phyloP scores from a whole-genome alignment of 2,113 vertebrate species.

The Oenanthe melanoleuca region DNA sequence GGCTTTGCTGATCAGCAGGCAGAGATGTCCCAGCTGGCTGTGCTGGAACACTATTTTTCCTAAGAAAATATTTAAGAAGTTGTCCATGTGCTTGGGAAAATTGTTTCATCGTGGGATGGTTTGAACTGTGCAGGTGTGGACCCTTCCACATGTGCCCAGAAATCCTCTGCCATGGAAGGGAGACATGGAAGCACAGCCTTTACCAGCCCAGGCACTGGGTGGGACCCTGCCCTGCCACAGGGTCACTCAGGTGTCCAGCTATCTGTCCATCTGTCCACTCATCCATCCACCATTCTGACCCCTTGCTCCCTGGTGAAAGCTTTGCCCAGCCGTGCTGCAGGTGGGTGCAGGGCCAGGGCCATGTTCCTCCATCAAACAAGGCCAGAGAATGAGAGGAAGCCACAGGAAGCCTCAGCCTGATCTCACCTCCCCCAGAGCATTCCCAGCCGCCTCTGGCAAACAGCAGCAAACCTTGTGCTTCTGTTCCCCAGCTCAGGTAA shows the following conservation, averaged over 20 bases:
- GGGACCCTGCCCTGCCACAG: neutral
- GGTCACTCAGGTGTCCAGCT: neutral
- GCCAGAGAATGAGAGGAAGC: neutral
- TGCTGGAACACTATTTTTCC: neutral
- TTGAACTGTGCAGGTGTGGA: neutral
- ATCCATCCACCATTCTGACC: neutral
- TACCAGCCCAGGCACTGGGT: neutral
- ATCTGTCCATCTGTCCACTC: neutral
- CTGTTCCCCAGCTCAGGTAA: neutral
- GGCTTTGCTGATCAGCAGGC: neutral
- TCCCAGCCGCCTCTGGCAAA: neutral
- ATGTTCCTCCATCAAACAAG: neutral
- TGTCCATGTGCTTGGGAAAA: rapidly evolving
- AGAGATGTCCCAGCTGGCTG: neutral
- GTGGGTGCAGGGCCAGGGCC: rapidly evolving
- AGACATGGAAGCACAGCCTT: rapidly evolving
- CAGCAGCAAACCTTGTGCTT: neutral
- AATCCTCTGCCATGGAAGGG: rapidly evolving
- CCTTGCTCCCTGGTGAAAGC: rapidly evolving
- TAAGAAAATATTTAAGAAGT: neutral
- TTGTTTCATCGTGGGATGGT: rapidly evolving
- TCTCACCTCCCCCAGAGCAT: neutral
- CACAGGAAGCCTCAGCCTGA: neutral
- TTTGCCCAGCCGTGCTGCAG: neutral
- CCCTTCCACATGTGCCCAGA: neutral